Conservation (phyloP, 2,113 vertebrate genomes). For the Gymnobelideus leadbeateri region DNA sequence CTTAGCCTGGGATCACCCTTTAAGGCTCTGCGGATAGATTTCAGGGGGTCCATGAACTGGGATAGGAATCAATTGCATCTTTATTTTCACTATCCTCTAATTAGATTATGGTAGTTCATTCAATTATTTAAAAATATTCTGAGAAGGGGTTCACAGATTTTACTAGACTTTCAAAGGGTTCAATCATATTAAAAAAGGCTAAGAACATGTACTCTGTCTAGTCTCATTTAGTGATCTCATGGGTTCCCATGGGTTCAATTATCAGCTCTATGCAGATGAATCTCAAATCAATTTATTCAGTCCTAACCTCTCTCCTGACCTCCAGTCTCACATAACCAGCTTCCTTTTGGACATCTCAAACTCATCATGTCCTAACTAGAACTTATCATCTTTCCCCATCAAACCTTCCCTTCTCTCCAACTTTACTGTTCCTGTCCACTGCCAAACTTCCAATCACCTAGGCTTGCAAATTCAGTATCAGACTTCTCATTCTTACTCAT, state of each 20-base stretch:
- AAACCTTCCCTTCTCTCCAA: not conserved
- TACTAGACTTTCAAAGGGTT: not conserved
- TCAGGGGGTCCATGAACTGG: not conserved
- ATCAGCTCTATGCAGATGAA: not conserved
- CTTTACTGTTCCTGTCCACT: not conserved
- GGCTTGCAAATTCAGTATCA: not conserved
- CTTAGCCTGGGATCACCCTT: not conserved
- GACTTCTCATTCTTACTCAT: not conserved
- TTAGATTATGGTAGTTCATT: not conserved
- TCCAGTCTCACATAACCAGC: not conserved
- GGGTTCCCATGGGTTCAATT: not conserved
- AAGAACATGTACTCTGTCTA: not conserved
- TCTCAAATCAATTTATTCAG: not conserved
- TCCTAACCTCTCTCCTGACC: not conserved
- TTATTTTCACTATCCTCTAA: not conserved
- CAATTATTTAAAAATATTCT: not conserved
- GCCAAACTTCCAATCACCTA: not conserved
- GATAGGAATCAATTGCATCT: not conserved
- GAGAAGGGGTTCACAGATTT: not conserved
- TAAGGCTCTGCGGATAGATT: not conserved
- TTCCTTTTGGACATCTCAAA: not conserved
- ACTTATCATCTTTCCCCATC: not conserved
- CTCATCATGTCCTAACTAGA: not conserved
- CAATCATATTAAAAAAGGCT: not conserved
- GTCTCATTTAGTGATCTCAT: not conserved